Percentiles rank a stretch among this genome's conserved stretches.
phyloP scores from a whole-genome alignment of 2,888 invertebrate species.

The Agrotis puta region DNA sequence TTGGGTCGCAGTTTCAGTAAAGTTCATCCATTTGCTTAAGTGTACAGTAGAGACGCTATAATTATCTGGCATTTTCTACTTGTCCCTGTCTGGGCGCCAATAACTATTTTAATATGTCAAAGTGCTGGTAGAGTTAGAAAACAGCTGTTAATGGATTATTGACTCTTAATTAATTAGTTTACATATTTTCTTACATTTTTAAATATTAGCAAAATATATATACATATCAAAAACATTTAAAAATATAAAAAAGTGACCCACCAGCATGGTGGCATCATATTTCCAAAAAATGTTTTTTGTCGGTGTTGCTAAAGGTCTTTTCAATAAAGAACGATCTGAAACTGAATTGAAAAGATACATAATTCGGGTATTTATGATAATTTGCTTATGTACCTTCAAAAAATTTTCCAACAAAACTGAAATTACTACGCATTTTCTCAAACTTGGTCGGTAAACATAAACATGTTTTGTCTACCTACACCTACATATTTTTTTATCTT shows the following conservation, averaged over 20 bases:
- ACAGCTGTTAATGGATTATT: not conserved
- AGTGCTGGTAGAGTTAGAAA: not conserved
- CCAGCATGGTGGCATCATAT: too few species aligned
- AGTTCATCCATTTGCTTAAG: constrained; percentile 17
- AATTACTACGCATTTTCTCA: not conserved
- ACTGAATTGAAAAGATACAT: too few species aligned
- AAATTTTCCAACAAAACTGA: not conserved
- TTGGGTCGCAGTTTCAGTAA: constrained; percentile 4
- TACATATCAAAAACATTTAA: too few species aligned
- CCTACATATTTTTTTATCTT: not conserved
- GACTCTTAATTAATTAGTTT: too few species aligned
- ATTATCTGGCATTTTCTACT: constrained; percentile 26
- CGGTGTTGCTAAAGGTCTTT: too few species aligned
- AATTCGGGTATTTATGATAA: too few species aligned
- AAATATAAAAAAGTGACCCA: too few species aligned
- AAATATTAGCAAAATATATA: too few species aligned
- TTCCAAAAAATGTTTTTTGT: too few species aligned
- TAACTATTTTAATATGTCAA: constrained; percentile 17
- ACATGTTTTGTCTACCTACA: not conserved
- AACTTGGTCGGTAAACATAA: not conserved
- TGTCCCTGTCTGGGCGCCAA: constrained; percentile 32
- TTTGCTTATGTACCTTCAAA: too few species aligned
- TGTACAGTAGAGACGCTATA: constrained; percentile 16
- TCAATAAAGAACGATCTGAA: too few species aligned
- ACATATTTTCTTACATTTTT: too few species aligned